These are phyloP conservation scores for Dermatemys mawii DNA, from an alignment of 2,113 vertebrate species.

Conservation along the genomic window DNA sequence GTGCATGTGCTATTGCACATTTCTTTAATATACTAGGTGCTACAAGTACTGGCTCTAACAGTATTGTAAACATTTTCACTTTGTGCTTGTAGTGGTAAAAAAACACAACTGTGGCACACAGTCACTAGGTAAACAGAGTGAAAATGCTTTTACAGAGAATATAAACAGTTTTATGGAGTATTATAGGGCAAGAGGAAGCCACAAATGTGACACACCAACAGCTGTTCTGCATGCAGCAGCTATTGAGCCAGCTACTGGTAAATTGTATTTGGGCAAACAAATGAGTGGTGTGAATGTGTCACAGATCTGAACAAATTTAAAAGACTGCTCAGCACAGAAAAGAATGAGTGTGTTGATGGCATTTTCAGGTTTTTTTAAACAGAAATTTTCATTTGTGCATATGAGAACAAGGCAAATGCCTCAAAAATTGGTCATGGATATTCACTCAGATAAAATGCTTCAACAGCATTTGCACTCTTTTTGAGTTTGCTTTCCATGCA, in stretches of 20 bases:
- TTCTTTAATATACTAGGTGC: slow-evolving; percentile 4
- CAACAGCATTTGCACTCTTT: background rate
- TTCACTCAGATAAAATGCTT: slow-evolving; percentile 35
- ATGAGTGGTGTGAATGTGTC: background rate
- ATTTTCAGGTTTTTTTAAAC: background rate
- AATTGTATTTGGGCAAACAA: slow-evolving; percentile 3
- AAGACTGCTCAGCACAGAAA: slow-evolving; percentile 46
- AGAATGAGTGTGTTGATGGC: background rate
- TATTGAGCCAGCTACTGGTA: background rate
- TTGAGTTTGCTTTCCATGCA: slow-evolving; percentile 24
- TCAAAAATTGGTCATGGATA: slow-evolving; percentile 6
- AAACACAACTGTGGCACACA: slow-evolving; percentile 47
- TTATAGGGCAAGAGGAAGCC: slow-evolving; percentile 52
- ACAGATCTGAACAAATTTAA: slow-evolving; percentile 38
- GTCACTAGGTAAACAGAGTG: slow-evolving; percentile 57
- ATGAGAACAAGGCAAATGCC: background rate
- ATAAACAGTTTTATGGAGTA: slow-evolving; percentile 65
- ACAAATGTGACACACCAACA: slow-evolving; percentile 33
- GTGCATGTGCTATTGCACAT: background rate
- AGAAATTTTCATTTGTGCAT: too few species aligned
- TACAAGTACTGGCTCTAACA: background rate
- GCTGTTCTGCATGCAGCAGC: slow-evolving; percentile 29
- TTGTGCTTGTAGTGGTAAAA: slow-evolving; percentile 36
- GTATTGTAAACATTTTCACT: slow-evolving; percentile 59
- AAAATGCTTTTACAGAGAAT: slow-evolving; percentile 70